phyloP scores from a whole-genome alignment of 2,113 vertebrate genomes.

The Etheostoma cragini region DNA sequence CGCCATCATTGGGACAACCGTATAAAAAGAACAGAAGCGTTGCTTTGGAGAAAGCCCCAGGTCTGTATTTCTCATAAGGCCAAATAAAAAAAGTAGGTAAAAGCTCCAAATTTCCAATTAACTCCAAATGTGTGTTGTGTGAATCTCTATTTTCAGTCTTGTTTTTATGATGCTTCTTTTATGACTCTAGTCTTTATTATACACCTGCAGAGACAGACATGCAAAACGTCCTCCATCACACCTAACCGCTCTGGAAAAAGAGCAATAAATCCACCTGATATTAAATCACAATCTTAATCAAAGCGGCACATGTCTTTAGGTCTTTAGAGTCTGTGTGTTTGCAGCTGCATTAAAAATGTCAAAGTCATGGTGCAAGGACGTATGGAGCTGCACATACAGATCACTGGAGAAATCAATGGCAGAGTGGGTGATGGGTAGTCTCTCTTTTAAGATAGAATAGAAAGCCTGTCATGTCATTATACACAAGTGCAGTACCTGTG shows the following conservation, averaged over 20 bases:
- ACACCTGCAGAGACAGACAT: background rate
- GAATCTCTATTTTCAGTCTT: background rate
- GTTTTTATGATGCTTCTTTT: background rate
- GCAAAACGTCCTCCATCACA: background rate
- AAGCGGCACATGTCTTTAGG: background rate
- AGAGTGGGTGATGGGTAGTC: conserved; percentile 28
- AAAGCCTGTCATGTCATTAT: too few relatives aligned
- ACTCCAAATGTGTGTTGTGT: background rate
- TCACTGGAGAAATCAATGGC: conserved; percentile 22
- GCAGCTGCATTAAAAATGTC: conserved; percentile 23
- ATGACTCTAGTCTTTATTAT: background rate
- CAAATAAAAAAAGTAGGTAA: background rate
- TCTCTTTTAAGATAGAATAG: background rate
- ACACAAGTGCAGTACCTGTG: too few relatives aligned
- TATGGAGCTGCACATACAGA: conserved; percentile 11
- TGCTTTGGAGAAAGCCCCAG: background rate
- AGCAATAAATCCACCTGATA: background rate
- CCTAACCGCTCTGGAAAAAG: background rate
- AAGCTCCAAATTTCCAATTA: background rate
- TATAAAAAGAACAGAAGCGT: background rate
- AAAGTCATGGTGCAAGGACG: conserved; percentile 36
- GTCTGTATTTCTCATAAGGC: background rate
- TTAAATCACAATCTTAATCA: background rate
- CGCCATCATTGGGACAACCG: background rate
- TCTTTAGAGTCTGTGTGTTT: background rate